Evolutionary conservation across 2,888 invertebrate species (phyloP).

Genomic region (Acleris emargana): DNA sequence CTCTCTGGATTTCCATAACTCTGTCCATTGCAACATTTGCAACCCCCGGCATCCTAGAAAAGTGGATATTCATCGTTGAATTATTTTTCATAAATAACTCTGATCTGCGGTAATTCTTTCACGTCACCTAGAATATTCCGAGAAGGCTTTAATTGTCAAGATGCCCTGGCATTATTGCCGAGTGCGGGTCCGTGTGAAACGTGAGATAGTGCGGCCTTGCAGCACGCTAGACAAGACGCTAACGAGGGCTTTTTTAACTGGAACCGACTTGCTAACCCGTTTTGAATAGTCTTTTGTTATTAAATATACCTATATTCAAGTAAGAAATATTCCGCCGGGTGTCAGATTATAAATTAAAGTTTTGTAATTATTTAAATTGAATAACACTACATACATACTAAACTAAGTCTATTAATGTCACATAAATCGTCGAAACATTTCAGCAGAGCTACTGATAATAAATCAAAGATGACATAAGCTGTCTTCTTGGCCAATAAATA

Average conservation of each 20-base stretch:
- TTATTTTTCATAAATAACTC: too few species aligned
- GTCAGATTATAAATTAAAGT: neutral
- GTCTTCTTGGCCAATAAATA: slow-evolving; percentile 10
- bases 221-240: slow-evolving; percentile 43
- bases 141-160: slow-evolving; percentile 18
- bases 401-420: slow-evolving; percentile 11
- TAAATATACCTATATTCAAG: slow-evolving; percentile 1
- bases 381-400: neutral
- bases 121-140: slow-evolving; percentile 7
- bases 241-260: slow-evolving; percentile 38
- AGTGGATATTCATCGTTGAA: too few species aligned
- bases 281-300: slow-evolving; percentile 20
- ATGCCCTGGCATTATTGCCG: slow-evolving; percentile 39
- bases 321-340: too few species aligned
- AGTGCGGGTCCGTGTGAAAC: slow-evolving; percentile 45
- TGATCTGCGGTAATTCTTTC: too few species aligned
- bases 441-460: slow-evolving; percentile 3
- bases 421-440: slow-evolving; percentile 1
- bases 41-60: too few species aligned
- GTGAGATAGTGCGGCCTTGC: slow-evolving; percentile 43
- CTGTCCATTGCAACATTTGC: too few species aligned
- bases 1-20: too few species aligned
- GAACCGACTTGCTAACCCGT: slow-evolving; percentile 6
- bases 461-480: slow-evolving; percentile 2
- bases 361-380: neutral